Evolutionary conservation across 2,888 invertebrate species (phyloP).

Genomic region (Leptinotarsa haldemani): DNA sequence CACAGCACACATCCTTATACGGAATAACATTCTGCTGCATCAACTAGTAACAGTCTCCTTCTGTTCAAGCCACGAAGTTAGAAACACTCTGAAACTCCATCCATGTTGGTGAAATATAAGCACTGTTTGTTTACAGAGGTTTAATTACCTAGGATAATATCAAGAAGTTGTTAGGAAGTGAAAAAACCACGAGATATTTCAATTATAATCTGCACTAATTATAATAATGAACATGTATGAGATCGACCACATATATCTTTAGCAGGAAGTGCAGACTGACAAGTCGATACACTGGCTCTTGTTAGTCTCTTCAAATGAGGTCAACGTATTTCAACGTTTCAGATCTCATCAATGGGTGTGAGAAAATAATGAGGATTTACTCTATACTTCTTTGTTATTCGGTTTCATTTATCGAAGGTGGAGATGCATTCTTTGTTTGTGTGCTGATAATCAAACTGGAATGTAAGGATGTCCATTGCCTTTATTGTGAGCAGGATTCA

Average conservation of each 20-base stretch:
- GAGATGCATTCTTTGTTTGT: too few species aligned
- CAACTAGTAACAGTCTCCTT: too few species aligned
- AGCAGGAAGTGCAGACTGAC: not conserved
- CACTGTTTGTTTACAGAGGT: not conserved
- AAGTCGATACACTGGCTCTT: constrained; percentile 1
- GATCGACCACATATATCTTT: constrained; percentile 2
- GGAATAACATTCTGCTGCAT: too few species aligned
- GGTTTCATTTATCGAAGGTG: not conserved
- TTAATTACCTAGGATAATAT: not conserved
- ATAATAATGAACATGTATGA: constrained; percentile 9
- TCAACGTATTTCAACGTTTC: constrained; percentile 2
- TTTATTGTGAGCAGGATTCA: too few species aligned
- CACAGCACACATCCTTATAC: too few species aligned
- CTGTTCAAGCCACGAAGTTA: too few species aligned
- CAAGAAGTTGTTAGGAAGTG: not conserved
- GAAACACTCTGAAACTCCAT: too few species aligned
- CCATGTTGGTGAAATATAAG: too few species aligned
- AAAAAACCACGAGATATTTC: not conserved
- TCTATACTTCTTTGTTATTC: not conserved
- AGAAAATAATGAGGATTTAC: not conserved
- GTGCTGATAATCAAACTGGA: too few species aligned
- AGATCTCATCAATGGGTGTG: not conserved
- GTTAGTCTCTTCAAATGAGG: not conserved
- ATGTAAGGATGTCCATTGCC: too few species aligned
- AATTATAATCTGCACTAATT: constrained; percentile 4